Conservation (phyloP, 2,888 invertebrate species). For the Zaprionus obscuricornis region DNA sequence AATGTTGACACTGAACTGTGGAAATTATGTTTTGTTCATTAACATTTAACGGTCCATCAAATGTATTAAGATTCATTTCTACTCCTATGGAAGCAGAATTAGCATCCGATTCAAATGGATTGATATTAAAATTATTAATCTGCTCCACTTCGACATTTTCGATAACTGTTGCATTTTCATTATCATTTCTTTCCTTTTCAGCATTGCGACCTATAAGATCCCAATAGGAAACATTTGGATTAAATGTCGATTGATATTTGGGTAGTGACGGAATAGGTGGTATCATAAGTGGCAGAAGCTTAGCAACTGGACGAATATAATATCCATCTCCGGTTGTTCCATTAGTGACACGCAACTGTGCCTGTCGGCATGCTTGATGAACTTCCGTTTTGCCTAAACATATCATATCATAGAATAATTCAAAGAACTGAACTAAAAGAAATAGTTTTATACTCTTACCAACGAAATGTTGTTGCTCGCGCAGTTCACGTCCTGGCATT, state of each 20-base stretch:
- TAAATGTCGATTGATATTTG: neutral
- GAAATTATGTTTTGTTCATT: no score
- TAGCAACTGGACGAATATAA: conserved; percentile 13
- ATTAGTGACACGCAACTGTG: conserved; percentile 31
- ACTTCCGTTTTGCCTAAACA: no score
- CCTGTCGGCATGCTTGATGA: neutral
- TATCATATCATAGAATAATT: no score
- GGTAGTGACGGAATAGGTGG: neutral
- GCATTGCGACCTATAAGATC: conserved; percentile 9
- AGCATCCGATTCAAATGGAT: no score
- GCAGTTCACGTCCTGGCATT: conserved; percentile 11
- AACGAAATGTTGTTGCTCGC: conserved; percentile 38
- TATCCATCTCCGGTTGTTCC: conserved; percentile 47
- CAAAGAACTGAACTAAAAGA: neutral
- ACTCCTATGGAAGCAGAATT: no score
- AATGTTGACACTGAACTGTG: no score
- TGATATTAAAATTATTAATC: no score
- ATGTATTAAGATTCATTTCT: no score
- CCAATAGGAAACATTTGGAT: conserved; percentile 19
- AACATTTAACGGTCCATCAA: no score
- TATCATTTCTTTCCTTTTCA: neutral
- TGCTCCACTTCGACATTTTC: no score
- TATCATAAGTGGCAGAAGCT: neutral
- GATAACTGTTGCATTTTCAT: no score
- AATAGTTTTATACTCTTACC: conserved; percentile 17